Percentiles rank a stretch among this genome's conserved stretches.
Conservation (phyloP, 2,113 vertebrate genomes). For the Pelecanoides urinatrix region DNA sequence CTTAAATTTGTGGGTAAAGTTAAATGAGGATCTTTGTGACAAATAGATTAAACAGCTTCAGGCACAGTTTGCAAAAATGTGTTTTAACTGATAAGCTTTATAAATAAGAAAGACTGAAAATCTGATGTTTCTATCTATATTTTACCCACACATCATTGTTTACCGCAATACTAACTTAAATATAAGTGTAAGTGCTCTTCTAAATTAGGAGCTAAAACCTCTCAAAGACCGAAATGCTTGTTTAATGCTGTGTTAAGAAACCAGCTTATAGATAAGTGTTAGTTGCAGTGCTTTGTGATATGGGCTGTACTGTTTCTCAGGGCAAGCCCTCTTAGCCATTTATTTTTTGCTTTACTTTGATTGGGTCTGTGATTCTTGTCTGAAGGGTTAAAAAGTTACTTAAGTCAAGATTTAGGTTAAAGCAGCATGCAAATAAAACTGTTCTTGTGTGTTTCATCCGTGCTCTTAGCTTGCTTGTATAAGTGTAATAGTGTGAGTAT, state of each 20-base stretch:
- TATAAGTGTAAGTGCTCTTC: not conserved
- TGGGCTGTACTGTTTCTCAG: not conserved
- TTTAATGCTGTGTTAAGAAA: not conserved
- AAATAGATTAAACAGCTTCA: not conserved
- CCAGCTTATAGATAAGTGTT: not conserved
- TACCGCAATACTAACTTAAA: not conserved
- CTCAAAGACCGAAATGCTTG: not conserved
- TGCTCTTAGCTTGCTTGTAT: not conserved
- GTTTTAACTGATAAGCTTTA: not conserved
- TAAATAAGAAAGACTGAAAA: not conserved
- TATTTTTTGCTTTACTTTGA: not conserved
- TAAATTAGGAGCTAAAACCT: not conserved
- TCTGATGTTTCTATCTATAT: not conserved
- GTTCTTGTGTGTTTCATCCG: not conserved
- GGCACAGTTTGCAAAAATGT: not conserved
- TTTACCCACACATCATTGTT: accelerated
- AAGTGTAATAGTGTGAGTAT: not conserved
- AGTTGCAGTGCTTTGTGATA: not conserved
- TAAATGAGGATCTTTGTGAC: not conserved
- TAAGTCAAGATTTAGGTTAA: not conserved
- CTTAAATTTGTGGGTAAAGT: not conserved
- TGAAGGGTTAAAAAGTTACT: not conserved
- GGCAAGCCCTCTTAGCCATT: not conserved
- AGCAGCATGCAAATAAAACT: not conserved
- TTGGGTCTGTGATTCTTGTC: not conserved